A percentile compares a stretch with the other conserved stretches of the same genome.
Conservation (phyloP, 2,797 vertebrate genomes). For the Poecilia gillii region DNA sequence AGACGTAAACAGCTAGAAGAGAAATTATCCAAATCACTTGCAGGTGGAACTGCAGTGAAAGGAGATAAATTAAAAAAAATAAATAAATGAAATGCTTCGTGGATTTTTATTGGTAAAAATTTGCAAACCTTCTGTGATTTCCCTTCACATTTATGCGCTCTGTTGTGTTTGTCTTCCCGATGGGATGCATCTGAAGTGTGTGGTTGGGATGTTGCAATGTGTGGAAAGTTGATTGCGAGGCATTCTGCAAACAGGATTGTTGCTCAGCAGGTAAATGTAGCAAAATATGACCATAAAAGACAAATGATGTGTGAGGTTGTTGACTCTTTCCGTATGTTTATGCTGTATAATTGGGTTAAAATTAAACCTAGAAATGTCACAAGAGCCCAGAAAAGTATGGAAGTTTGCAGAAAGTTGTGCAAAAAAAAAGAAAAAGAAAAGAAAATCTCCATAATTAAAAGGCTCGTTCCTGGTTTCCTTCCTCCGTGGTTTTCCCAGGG, state of each 20-base stretch:
- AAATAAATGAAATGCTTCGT: background rate
- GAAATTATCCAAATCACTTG: background rate
- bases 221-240: background rate
- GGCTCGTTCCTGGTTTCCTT: background rate
- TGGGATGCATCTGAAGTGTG: background rate
- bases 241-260: background rate
- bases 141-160: background rate
- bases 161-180: background rate
- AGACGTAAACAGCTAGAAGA: background rate
- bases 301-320: background rate
- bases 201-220: background rate
- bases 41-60: background rate
- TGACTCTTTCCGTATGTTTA: background rate
- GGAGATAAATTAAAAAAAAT: background rate
- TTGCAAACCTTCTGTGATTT: background rate
- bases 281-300: background rate
- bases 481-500: constrained; percentile 77
- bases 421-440: background rate
- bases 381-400: background rate
- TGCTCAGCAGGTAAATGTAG: background rate
- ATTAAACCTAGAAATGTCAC: background rate
- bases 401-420: background rate
- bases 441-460: background rate
- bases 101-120: background rate
- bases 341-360: background rate